Evolutionary conservation across 2,888 invertebrate genomes (phyloP), one percentile per base, ranked within the genome.

Genomic region (Megamerina dolium): DNA sequence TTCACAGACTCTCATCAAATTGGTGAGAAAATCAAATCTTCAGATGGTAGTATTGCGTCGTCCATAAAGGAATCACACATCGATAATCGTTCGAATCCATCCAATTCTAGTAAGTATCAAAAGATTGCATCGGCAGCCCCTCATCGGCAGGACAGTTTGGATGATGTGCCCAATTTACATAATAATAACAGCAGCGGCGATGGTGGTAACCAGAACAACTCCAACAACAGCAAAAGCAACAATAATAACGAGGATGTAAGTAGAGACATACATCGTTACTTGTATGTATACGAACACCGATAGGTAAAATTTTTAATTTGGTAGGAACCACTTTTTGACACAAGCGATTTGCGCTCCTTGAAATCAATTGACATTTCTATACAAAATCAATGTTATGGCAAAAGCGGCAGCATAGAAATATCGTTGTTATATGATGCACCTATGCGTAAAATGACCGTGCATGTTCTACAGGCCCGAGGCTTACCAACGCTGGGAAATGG

Each of bases 361-460:
- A 70, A 66, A 52, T 71, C 70, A 13, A 72, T 70, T 45, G 67
- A 67, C 48, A 61, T 66, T 48, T 56, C 55, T 53, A 78, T 68
- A 64, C 76, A 68, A 59, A 81, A 70, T 69, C 53, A 68, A 45
- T 53, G 58, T 27, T 46, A 54, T 30, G 60, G 63, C 1, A 75
- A 78, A 49, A 81, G 87, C 53, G 90, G 93, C 5, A 82, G 84
- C 49, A 76, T 95, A 50, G 92, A 94, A 72, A 81, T 93, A 48
- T 88, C 91, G 6, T 78, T 94, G 61, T 75, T 88, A 23, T 94
- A 93, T 68, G 92, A 93, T 66, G 87, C 90, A 12, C 88, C 89
- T 6, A 87, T 90, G 73, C 80, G 89, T 46, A 88, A 87, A 73
- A 91, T 94, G 88, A 89, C 89, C 33, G 86, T 94, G 18, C 90